Evolutionary conservation across 2,113 vertebrate genomes (phyloP), one percentile per base, ranked within the genome.

Genomic region (Asarcornis scutulata): DNA sequence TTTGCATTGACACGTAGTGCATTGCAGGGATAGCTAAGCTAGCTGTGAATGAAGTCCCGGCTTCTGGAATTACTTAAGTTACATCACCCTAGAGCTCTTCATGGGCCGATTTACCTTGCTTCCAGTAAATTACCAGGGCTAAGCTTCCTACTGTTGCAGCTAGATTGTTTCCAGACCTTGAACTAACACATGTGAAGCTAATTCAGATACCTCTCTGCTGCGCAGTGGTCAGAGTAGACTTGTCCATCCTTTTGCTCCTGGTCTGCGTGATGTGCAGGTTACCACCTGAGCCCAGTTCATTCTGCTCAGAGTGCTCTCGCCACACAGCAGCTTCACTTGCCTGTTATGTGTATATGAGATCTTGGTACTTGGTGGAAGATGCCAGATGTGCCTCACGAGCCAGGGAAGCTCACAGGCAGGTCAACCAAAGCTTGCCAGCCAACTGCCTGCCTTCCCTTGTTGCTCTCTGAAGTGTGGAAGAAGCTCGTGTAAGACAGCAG

Each of bases 371-470:
- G 75, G 55, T 1, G 1, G 56, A 86, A 78, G 85, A 71, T 50
- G 31, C 81, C 94, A 91, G 76, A 69, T 74, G 91, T 78, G 74
- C 50, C n/a, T 78, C 48, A 34, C 38, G 88, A 93, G 75, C 59
- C 80, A 64, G 23, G 66, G 71, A 59, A 85, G 32, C 66, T 82
- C 76, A 34, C 36, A 60, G 3, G 18, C 55, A 74, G 55, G 14
- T 88, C 2, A 8, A 68, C 60, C 6, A 1, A 71, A 64, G 88
- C 55, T 88, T n/a, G 42, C 38, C 55, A 78, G 84, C 52, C 46
- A 56, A 21, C n/a, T 3, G 0, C 55, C 53, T 68, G 66, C 83
- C 59, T 77, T 84, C 63, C 59, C 29, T 2, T 17, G 72, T 2
- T 17, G 72, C 48, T 75, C 16, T 75, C 31, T 36, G 27, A 86